Conservation (phyloP, 2,888 invertebrate species). For the Itoplectis maculator region DNA sequence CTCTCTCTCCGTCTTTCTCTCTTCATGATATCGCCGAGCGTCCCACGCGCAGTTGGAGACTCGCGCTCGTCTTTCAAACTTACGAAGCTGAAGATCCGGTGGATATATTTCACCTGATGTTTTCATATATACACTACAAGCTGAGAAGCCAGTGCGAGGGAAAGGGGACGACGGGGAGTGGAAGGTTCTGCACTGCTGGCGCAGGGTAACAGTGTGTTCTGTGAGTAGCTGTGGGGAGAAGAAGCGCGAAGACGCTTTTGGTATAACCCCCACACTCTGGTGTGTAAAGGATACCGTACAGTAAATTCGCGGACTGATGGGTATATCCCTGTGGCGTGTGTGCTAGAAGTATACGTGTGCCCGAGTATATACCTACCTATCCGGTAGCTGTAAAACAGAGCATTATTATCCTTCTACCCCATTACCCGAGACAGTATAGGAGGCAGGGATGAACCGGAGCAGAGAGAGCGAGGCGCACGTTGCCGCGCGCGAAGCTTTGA, state of each 20-base stretch:
- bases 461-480: slow-evolving; percentile 41
- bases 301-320: not conserved
- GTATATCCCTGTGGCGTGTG: slow-evolving; percentile 9
- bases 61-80: slow-evolving; percentile 77
- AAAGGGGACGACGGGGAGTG: slow-evolving; percentile 2
- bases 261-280: too few species aligned
- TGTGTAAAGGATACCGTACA: not conserved
- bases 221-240: slow-evolving; percentile 56
- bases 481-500: slow-evolving; percentile 57
- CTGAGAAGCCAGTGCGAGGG: slow-evolving; percentile 8
- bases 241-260: slow-evolving; percentile 69
- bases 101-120: slow-evolving; percentile 78
- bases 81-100: slow-evolving; percentile 76
- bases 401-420: slow-evolving; percentile 83
- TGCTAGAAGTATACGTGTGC: slow-evolving; percentile 44
- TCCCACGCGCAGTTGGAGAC: slow-evolving; percentile 20
- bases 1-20: slow-evolving; percentile 16
- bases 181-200: slow-evolving; percentile 12
- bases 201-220: slow-evolving; percentile 14
- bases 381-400: slow-evolving; percentile 80
- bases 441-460: slow-evolving; percentile 71
- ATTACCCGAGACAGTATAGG: slow-evolving; percentile 79
- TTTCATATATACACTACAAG: slow-evolving; percentile 76
- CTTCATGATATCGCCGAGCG: slow-evolving; percentile 19
- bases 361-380: slow-evolving; percentile 54